Conservation (phyloP, 1,140 invertebrate species). For the Plectrocnemia conspersa region DNA sequence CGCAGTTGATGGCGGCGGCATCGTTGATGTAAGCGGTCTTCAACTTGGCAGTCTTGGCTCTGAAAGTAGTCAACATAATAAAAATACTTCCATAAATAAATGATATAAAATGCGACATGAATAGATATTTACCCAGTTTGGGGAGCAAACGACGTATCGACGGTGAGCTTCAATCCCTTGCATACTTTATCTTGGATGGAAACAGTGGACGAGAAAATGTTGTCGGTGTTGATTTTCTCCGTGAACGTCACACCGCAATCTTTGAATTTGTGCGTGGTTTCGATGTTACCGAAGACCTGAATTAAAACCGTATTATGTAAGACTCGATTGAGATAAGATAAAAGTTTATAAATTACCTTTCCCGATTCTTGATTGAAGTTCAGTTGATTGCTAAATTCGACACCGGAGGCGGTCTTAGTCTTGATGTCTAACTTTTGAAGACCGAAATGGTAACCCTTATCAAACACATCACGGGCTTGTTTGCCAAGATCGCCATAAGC, state of each 20-base stretch:
- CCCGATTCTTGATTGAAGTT: conserved; percentile 86
- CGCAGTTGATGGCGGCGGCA: conserved; percentile 76
- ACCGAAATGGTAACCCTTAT: conserved; percentile 95
- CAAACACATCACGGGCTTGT: conserved; percentile 90
- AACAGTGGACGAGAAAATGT: conserved; percentile 87
- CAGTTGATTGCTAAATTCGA: conserved; percentile 87
- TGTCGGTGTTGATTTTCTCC: conserved; percentile 99
- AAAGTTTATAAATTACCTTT: too few species aligned
- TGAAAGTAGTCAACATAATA: too few species aligned
- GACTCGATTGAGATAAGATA: too few species aligned
- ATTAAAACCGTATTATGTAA: too few species aligned
- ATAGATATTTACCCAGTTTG: conserved; percentile 74
- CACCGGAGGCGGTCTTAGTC: conserved; percentile 85
- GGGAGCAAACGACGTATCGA: conserved; percentile 90
- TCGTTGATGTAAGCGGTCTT: conserved; percentile 88
- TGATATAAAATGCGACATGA: too few species aligned
- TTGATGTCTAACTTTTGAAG: conserved; percentile 91
- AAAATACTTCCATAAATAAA: too few species aligned
- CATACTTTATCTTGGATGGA: conserved; percentile 86
- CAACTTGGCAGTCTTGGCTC: conserved; percentile 80
- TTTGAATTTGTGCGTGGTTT: conserved; percentile 91
- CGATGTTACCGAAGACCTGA: conserved; percentile 76
- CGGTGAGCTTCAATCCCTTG: conserved; percentile 84
- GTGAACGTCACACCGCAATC: conserved; percentile 92
- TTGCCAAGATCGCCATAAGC: conserved; percentile 93